Percentiles rank a stretch among this genome's conserved stretches.
phyloP scores from a whole-genome alignment of 2,888 invertebrate genomes.

The Oxycera nigricornis region DNA sequence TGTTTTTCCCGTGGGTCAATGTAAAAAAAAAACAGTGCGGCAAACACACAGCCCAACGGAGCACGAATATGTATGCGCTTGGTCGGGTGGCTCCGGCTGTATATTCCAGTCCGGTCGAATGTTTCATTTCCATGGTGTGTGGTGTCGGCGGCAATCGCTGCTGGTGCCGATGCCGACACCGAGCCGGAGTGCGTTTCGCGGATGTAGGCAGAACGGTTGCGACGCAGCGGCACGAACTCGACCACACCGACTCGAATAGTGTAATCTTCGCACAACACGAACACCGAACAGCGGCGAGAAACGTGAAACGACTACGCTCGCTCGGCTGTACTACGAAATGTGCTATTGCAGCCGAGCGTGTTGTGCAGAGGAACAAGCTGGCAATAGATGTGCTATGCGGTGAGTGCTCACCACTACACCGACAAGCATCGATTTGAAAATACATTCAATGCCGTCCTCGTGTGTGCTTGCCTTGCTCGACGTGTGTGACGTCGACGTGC shows the following conservation, averaged over 20 bases:
- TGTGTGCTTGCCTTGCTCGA: neutral
- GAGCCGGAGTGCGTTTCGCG: neutral
- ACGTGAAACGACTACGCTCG: neutral
- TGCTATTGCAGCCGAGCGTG: constrained; percentile 1
- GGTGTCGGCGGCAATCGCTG: neutral
- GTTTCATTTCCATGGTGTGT: neutral
- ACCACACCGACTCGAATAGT: neutral
- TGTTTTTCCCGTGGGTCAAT: neutral
- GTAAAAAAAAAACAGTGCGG: neutral
- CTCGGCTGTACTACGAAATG: neutral
- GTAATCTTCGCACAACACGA: neutral
- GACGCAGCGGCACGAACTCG: neutral
- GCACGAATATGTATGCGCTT: neutral
- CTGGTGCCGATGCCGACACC: neutral
- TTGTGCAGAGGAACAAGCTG: too few species aligned
- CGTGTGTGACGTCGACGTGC: constrained; percentile 9
- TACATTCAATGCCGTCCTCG: constrained; percentile 20
- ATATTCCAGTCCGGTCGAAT: neutral
- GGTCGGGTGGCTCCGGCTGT: neutral
- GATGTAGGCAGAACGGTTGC: neutral
- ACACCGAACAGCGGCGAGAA: neutral
- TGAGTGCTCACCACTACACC: constrained; percentile 13
- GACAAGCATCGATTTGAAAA: constrained; percentile 23
- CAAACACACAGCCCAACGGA: neutral
- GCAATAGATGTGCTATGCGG: neutral